Base-by-base conservation (phyloP, 2,113 vertebrate species). In the Cnemophilus loriae region DNA sequence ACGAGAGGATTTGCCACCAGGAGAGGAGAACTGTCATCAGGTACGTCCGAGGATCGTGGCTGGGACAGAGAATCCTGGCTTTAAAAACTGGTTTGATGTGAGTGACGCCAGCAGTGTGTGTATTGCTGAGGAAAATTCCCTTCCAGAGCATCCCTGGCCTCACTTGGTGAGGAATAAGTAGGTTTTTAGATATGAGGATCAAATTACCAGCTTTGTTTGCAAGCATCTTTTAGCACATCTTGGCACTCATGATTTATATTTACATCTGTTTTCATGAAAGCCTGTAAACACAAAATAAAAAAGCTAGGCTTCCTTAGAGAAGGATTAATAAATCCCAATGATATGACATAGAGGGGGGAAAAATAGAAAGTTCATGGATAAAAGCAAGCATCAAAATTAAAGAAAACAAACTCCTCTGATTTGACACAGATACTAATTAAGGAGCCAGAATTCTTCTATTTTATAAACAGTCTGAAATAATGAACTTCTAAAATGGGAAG, bases 11-110 rank as follows among this genome's bases (percentile, higher is more conserved):
- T 52, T 91, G 98, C 46, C 97, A 98, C 14, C 97, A 98, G 33
- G 99, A 99, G 97, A 99, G 93, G 85, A 98, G 98, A 97, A 98
- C 98, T 1, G 59, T 98, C 16, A 97, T 99, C 97, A 99, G 99
- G 99, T 99, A 98, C 1, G 64, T 37, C 30, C 79, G 24, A 37
- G 3, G 2, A 6, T 39, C 42, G 30, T 5, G 5, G 7, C 0
- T 78, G 23, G 35, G 49, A 73, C 44, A 55, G 65, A 27, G 26
- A 64, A 26, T 52, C 30, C 65, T 26, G 19, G 47, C 80, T 90
- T 47, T 20, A 28, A 39, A 83, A 84, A 7, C 26, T 28, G 30
- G 2, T 71, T 74, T 57, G 32, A 2, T 37, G 18, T 41, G 52
- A 21, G 13, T 64, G 13, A 30, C 52, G 11, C 21, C 79, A 90